phyloP scores from a whole-genome alignment of 2,113 vertebrate species.

The Meleagris gallopavo region DNA sequence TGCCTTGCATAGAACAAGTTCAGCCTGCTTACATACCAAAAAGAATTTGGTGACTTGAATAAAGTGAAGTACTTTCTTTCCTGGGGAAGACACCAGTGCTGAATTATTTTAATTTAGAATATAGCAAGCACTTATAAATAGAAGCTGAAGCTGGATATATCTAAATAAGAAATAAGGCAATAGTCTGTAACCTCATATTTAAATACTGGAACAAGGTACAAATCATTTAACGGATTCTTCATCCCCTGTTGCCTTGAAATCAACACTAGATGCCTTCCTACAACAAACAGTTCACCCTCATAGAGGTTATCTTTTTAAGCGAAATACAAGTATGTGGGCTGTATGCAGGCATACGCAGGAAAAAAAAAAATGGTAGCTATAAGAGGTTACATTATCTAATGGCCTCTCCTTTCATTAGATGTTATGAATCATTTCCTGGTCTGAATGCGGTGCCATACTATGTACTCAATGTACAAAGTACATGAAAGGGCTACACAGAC shows the following conservation, averaged over 20 bases:
- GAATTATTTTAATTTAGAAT: slow-evolving; percentile 11
- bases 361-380: not conserved
- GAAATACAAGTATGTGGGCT: slow-evolving; percentile 1
- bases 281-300: not conserved
- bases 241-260: not conserved
- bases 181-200: not conserved
- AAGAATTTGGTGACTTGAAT: not conserved
- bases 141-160: not conserved
- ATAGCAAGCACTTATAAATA: not conserved
- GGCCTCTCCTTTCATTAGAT: slow-evolving; percentile 49
- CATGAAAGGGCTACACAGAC: not conserved
- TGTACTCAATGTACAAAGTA: not conserved
- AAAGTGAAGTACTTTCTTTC: not conserved
- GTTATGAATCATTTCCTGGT: slow-evolving; percentile 64
- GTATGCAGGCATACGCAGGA: not conserved
- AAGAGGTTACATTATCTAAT: slow-evolving; percentile 33
- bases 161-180: slow-evolving; percentile 5
- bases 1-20: not conserved
- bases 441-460: not conserved
- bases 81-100: not conserved
- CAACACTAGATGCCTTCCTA: not conserved
- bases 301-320: not conserved
- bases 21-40: not conserved
- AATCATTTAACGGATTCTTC: not conserved
- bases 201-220: not conserved